phyloP scores from a whole-genome alignment of 2,888 invertebrate genomes.

The Spilosoma lubricipeda region DNA sequence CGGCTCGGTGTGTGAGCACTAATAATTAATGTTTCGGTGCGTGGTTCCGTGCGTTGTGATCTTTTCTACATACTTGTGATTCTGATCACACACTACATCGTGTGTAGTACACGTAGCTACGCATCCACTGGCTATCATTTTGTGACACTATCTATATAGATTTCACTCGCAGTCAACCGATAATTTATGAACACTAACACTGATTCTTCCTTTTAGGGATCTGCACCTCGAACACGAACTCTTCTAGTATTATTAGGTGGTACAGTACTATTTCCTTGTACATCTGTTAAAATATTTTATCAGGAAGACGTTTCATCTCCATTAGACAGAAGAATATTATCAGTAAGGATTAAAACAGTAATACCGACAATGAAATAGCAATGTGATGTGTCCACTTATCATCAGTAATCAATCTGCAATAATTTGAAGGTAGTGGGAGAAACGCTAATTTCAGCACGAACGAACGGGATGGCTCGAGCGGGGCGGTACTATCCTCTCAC shows the following conservation, averaged over 20 bases:
- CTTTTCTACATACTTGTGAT: neutral
- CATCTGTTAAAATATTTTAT: neutral
- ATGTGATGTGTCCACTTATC: no score
- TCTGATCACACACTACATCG: constrained; percentile 1
- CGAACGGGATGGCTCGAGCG: no score
- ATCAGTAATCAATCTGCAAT: no score
- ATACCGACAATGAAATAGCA: no score
- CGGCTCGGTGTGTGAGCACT: neutral
- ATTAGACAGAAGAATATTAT: no score
- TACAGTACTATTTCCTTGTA: neutral
- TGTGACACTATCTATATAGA: neutral
- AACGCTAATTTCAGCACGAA: no score
- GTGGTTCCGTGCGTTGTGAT: neutral
- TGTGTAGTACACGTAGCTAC: neutral
- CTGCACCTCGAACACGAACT: neutral
- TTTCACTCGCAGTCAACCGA: neutral
- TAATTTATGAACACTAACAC: neutral
- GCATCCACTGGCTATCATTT: neutral
- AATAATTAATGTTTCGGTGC: constrained; percentile 1
- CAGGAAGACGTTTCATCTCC: no score
- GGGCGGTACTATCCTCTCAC: no score
- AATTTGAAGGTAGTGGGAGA: no score
- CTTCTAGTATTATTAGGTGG: no score
- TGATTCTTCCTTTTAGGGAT: neutral
- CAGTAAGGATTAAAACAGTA: no score